Base-by-base conservation (phyloP, 2,888 invertebrate genomes). In the Andrena dorsata region DNA sequence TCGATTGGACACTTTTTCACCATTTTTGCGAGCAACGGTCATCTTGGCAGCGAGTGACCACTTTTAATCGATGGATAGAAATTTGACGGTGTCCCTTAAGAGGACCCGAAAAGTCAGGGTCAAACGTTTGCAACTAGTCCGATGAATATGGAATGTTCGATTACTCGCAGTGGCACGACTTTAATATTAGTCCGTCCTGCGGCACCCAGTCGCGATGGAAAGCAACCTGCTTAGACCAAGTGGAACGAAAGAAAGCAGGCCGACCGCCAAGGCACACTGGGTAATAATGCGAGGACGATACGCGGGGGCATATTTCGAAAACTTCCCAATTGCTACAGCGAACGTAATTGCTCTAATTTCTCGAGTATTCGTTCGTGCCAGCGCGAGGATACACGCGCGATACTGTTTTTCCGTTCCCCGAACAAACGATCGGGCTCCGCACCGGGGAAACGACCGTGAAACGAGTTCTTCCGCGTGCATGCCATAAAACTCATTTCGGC, bases 291-390 rank as follows among this genome's bases (percentile, higher is more conserved):
- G 61, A 41, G 41, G 23, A 10, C 7, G 64, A 28, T 49, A 32
- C 35, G 1, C 2, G 8, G 8, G 1, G 7, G 23, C 35, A 47
- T 47, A 28, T 49, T 73, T 71, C 26, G 23, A 49, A 49, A 51
- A 73, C 49, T 71, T 61, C 49, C 60, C 71, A 70, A 76, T 83
- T 71, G 69, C 66, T 8, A 23, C 3, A 53, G 35, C 30, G 69
- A 63, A 4, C 30, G 76, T 65, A 76, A 76, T 69, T 47, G n/a
- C 47, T 51, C 26, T 64, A 64, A 68, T 60, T 69, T 61, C n/a
- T 23, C 10, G 10, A n/a, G 8, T 0, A 1, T 5, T 47, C 13
- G 69, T 32, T 20, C 28, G 6, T 30, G 60, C 13, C 41, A 2
- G n/a, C 16, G 53, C 13, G 4, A 20, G 30, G 53, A 7, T 23